Conservation (phyloP, 2,888 invertebrate genomes). For the Nebria brevicollis region DNA sequence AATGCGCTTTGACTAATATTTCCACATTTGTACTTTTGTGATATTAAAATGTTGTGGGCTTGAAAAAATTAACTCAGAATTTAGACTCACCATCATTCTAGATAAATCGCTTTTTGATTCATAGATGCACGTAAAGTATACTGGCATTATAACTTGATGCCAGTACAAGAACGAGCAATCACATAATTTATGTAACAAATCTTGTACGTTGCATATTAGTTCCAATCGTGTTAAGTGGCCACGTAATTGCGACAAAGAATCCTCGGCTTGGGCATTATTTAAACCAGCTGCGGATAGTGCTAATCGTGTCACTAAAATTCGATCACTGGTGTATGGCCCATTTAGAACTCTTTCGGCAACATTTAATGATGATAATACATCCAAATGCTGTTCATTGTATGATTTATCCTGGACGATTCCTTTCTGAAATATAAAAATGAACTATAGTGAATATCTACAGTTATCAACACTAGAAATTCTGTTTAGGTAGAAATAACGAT, state of each 20-base stretch:
- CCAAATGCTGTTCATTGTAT: constrained; percentile 73
- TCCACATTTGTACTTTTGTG: not conserved
- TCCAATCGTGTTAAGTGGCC: constrained; percentile 73
- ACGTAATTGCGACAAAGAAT: constrained; percentile 71
- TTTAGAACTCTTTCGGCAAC: constrained; percentile 76
- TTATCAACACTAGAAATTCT: no score
- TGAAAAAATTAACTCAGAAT: not conserved
- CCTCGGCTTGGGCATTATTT: constrained; percentile 67
- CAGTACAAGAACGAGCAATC: constrained; percentile 83
- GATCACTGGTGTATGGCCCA: constrained; percentile 64
- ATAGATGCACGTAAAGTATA: constrained; percentile 79
- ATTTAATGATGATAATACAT: constrained; percentile 78
- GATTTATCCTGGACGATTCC: constrained; percentile 70
- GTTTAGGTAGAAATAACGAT: no score
- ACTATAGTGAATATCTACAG: no score
- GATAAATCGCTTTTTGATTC: constrained; percentile 73
- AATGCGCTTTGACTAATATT: not conserved
- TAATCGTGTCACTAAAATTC: constrained; percentile 59
- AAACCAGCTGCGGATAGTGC: constrained; percentile 67
- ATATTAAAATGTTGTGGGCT: not conserved
- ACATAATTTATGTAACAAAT: constrained; percentile 70
- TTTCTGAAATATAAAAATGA: constrained; percentile 60
- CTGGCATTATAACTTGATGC: constrained; percentile 81
- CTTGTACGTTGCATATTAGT: constrained; percentile 69
- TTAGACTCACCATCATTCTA: constrained; percentile 67